These are phyloP conservation scores for Nebria ingens DNA, from an alignment of 1,140 invertebrate genomes.

Conservation along the genomic window DNA sequence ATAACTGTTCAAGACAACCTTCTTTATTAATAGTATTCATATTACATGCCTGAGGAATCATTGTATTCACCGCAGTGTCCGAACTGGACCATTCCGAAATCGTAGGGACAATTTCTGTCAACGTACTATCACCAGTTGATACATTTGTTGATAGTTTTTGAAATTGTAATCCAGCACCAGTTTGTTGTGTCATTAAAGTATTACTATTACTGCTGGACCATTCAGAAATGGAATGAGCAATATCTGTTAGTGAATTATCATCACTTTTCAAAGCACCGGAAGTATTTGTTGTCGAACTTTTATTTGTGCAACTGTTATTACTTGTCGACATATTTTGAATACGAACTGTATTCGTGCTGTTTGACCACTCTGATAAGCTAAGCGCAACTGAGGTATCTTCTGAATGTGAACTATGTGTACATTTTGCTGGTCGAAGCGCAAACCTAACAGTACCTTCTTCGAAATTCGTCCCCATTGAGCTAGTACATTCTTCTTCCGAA, in stretches of 20 bases:
- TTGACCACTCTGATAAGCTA: slow-evolving; percentile 75
- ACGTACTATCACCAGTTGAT: slow-evolving; percentile 29
- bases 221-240: slow-evolving; percentile 46
- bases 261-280: slow-evolving; percentile 43
- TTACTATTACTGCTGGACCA: slow-evolving; percentile 44
- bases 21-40: not conserved
- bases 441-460: slow-evolving; percentile 65
- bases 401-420: slow-evolving; percentile 65
- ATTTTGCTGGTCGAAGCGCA: slow-evolving; percentile 61
- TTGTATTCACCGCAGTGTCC: slow-evolving; percentile 22
- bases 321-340: slow-evolving; percentile 57
- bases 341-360: slow-evolving; percentile 65
- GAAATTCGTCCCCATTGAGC: slow-evolving; percentile 54
- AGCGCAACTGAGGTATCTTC: slow-evolving; percentile 75
- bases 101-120: slow-evolving; percentile 28
- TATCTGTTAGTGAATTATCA: slow-evolving; percentile 43
- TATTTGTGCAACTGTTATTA: slow-evolving; percentile 37
- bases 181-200: slow-evolving; percentile 25
- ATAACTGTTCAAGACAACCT: not conserved
- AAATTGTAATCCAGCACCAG: slow-evolving; percentile 25
- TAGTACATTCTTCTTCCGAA: slow-evolving; percentile 49
- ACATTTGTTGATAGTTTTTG: slow-evolving; percentile 29
- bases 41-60: slow-evolving; percentile 19
- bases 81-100: slow-evolving; percentile 35
- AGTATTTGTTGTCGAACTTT: slow-evolving; percentile 50